Conservation (phyloP, 2,113 vertebrate genomes). For the Lutjanus erythropterus region DNA sequence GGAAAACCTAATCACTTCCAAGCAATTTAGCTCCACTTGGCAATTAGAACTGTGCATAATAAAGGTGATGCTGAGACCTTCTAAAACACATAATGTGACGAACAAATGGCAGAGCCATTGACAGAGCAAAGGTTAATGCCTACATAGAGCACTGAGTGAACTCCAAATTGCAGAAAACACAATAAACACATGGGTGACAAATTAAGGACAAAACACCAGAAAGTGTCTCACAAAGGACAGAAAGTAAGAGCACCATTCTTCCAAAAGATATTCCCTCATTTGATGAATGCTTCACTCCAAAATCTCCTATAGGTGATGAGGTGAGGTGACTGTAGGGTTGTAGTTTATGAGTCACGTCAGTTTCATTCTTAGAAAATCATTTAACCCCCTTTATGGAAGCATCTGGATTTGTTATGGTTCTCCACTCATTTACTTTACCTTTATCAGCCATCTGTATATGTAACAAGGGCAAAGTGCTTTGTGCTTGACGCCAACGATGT, state of each 20-base stretch:
- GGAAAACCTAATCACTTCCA: conserved; percentile 17
- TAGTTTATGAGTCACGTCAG: too few species aligned
- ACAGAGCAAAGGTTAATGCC: not conserved
- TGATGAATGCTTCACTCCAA: not conserved
- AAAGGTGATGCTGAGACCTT: conserved; percentile 9
- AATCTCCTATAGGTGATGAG: not conserved
- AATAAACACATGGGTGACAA: not conserved
- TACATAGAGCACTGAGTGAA: not conserved
- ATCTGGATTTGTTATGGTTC: too few species aligned
- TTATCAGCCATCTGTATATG: too few species aligned
- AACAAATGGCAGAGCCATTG: too few species aligned
- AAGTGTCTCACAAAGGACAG: not conserved
- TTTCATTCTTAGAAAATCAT: too few species aligned
- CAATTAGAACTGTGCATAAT: not conserved
- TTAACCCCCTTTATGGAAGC: too few species aligned
- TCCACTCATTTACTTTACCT: too few species aligned
- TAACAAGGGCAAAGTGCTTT: too few species aligned
- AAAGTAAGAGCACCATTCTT: not conserved
- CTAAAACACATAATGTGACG: not conserved
- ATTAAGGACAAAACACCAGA: not conserved
- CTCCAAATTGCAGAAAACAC: conserved; percentile 8
- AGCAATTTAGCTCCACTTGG: conserved; percentile 17
- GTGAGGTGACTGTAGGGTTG: too few species aligned
- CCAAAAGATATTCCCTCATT: not conserved
- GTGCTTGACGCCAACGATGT: too few species aligned